These are phyloP conservation scores for Odocoileus virginianus DNA, from an alignment of 2,113 vertebrate species.

Conservation along the genomic window DNA sequence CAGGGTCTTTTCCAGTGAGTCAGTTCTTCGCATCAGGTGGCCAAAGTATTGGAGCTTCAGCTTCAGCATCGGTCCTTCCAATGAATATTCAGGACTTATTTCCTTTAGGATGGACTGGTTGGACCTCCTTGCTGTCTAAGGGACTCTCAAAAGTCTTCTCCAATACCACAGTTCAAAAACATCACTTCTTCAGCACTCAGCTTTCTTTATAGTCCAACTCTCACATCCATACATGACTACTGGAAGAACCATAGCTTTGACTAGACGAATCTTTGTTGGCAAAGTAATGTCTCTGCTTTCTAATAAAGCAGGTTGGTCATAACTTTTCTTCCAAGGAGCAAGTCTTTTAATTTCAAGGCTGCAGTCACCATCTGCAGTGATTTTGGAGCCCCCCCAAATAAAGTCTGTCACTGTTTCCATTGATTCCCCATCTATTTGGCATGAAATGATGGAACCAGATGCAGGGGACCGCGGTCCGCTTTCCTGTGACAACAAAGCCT, in stretches of 20 bases:
- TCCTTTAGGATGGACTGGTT: background rate
- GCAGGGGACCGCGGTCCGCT: background rate
- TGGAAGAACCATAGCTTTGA: background rate
- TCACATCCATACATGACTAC: background rate
- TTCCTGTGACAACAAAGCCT: fast-evolving
- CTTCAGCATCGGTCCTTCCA: background rate
- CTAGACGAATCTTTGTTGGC: background rate
- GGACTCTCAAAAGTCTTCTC: background rate
- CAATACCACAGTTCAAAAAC: background rate
- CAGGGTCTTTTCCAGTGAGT: background rate
- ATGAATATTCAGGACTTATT: background rate
- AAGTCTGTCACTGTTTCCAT: background rate
- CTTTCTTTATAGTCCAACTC: background rate
- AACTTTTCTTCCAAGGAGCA: background rate
- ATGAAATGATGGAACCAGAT: background rate
- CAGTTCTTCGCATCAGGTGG: background rate
- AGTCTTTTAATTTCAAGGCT: background rate
- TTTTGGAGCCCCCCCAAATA: background rate
- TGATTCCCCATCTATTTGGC: background rate
- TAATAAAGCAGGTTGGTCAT: background rate
- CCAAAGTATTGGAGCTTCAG: background rate
- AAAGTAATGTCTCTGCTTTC: background rate
- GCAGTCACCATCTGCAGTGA: background rate
- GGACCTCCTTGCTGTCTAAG: background rate
- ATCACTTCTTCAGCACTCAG: background rate